Evolutionary conservation across 2,113 vertebrate species (phyloP), one percentile per base, ranked within the genome.

Genomic region (Rutilus rutilus): DNA sequence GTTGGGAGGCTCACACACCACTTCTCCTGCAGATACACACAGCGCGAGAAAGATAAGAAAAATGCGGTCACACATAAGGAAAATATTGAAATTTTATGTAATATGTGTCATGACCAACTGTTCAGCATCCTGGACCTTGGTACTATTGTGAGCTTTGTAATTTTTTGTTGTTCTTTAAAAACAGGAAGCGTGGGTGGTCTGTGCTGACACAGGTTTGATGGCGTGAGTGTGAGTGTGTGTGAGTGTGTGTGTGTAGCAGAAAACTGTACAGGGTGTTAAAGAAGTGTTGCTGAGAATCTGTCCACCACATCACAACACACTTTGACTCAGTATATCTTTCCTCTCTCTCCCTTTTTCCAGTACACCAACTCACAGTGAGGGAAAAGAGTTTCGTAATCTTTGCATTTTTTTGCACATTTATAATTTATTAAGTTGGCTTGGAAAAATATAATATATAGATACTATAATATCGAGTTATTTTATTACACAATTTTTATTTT

Each of bases 1-100:
- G 94, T 99, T 99, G 82, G 97, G 97, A 17, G 97, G 96, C 50
- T 98, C 97, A 21, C 97, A 98, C 90, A 98, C 93, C 85, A 98
- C 97, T 91, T 99, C 97, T 0, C 97, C 97, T 99, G 86, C 1
- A 76, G 1, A 59, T 65, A 36, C 69, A 79, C 9, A 57, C 9
- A 47, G n/a, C 11, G 15, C 9, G 14, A 6, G 54, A 47, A 23
- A 25, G 12, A 80, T 36, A 23, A 7, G 47, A 57, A 10, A n/a
- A 17, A 60, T 19, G 12, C 33, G 14, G 4, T 15, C 25, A 17
- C 17, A 19, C 19, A 25, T 82, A 5, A 30, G 52, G 27, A 21
- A 73, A 67, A 69, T n/a, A 50, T 47, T 2, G 3, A 10, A 33
- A 71, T 39, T 59, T 23, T 7, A 39, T 15, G 30, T 39, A 78